Evolutionary conservation across 2,113 vertebrate genomes (phyloP).

Genomic region (Eulemur macaco): DNA sequence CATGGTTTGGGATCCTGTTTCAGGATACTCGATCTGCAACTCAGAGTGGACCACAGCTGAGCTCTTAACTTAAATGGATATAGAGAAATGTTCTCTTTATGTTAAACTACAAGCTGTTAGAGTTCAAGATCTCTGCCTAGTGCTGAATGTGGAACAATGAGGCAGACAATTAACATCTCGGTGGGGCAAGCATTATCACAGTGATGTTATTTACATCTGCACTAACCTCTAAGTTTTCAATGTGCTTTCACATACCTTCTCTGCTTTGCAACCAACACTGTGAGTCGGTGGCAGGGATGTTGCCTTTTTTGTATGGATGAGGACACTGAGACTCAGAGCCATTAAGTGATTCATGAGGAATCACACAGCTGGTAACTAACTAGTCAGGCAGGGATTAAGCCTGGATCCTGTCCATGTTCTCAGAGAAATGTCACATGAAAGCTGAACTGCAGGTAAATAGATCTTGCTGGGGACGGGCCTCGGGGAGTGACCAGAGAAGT

Average conservation of each 20-base stretch:
- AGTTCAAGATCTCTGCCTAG: background rate
- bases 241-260: background rate
- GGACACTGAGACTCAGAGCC: background rate
- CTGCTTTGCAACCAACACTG: background rate
- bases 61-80: background rate
- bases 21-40: background rate
- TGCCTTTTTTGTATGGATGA: background rate
- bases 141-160: background rate
- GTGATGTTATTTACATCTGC: background rate
- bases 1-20: background rate
- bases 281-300: background rate
- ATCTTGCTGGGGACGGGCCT: background rate
- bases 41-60: background rate
- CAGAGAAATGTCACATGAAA: conserved; percentile 12
- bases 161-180: background rate
- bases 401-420: background rate
- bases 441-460: background rate
- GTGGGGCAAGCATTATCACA: background rate
- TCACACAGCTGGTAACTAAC: conserved; percentile 30
- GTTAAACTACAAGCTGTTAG: background rate
- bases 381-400: background rate
- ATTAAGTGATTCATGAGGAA: background rate
- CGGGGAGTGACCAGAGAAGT: background rate
- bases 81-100: background rate
- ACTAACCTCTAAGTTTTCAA: background rate